Conservation (phyloP, 2,113 vertebrate species). For the Heteronetta atricapilla region DNA sequence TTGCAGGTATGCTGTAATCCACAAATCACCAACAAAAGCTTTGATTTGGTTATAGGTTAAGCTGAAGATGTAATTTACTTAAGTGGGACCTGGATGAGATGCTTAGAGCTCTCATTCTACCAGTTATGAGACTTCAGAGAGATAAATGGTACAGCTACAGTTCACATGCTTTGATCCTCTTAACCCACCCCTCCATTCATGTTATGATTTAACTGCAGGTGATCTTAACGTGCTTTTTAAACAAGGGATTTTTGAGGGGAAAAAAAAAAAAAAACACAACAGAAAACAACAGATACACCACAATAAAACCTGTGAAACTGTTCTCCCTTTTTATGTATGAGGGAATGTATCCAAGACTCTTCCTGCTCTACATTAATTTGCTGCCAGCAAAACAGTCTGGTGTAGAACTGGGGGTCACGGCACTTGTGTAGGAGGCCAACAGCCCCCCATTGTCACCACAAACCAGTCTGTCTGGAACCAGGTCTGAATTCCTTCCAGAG, state of each 20-base stretch:
- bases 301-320: neutral
- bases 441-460: neutral
- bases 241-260: neutral
- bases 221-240: fast-evolving
- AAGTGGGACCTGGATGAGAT: neutral
- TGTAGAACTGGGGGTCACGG: neutral
- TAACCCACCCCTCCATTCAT: fast-evolving
- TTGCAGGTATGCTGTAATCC: neutral
- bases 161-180: neutral
- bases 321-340: no score
- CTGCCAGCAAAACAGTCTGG: neutral
- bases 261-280: neutral
- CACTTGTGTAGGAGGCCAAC: neutral
- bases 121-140: neutral
- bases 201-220: neutral
- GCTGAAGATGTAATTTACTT: neutral
- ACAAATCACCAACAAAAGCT: neutral
- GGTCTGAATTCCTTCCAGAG: neutral
- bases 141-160: neutral
- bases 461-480: neutral
- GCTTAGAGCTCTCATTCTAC: neutral
- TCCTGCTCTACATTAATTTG: neutral
- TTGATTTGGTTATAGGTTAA: neutral
- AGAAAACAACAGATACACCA: neutral
- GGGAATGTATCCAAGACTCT: neutral